These are phyloP conservation scores for Itoplectis maculator DNA, from an alignment of 2,888 invertebrate genomes.

Conservation along the genomic window DNA sequence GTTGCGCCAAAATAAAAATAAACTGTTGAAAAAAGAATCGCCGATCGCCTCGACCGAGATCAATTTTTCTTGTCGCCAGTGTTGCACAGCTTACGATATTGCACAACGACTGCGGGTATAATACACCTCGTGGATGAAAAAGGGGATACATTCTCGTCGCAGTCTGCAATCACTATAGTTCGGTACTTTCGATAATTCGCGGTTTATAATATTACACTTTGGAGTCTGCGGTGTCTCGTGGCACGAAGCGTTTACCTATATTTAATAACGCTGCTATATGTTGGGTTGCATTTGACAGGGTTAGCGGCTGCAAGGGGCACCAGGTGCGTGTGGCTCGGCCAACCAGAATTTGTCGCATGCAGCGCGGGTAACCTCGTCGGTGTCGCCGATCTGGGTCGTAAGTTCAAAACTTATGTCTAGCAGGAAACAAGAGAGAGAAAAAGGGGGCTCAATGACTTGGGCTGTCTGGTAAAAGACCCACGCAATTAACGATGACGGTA, in stretches of 20 bases:
- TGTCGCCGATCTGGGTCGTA: slow-evolving; percentile 47
- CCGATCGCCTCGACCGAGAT: slow-evolving; percentile 49
- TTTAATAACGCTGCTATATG: neutral
- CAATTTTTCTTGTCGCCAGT: slow-evolving; percentile 46
- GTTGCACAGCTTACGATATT: slow-evolving; percentile 24
- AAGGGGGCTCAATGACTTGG: slow-evolving; percentile 17
- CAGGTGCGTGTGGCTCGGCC: neutral
- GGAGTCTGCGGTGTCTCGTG: neutral
- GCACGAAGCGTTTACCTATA: neutral
- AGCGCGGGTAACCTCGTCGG: neutral
- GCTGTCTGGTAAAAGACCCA: slow-evolving; percentile 25
- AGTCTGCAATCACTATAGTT: slow-evolving; percentile 3
- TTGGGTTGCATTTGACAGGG: neutral
- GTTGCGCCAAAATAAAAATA: slow-evolving; percentile 11
- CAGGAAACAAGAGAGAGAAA: slow-evolving; percentile 7
- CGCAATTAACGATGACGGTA: slow-evolving; percentile 37
- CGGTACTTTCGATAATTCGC: slow-evolving; percentile 29
- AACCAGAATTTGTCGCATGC: neutral
- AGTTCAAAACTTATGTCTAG: slow-evolving; percentile 54
- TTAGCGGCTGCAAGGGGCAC: neutral
- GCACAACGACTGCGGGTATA: slow-evolving; percentile 36
- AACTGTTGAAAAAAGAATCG: slow-evolving; percentile 6
- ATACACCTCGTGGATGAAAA: neutral
- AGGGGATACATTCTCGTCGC: slow-evolving; percentile 18
- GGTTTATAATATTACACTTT: slow-evolving; percentile 7